Base-by-base conservation (phyloP, 2,113 vertebrate species). In the Misgurnus anguillicaudatus region DNA sequence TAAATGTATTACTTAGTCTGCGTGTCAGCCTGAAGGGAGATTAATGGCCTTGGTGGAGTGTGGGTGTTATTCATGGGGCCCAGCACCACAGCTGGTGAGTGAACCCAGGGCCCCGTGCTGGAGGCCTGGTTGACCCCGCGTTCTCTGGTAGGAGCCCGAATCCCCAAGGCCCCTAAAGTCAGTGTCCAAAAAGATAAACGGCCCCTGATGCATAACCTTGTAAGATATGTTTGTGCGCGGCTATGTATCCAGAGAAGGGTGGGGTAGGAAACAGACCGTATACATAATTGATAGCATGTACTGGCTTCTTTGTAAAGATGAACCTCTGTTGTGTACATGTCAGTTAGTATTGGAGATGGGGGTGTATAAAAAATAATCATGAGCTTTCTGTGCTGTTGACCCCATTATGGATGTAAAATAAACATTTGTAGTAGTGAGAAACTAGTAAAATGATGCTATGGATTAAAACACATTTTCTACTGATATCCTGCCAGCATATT, bases 391-490 rank as follows among this genome's bases (percentile, higher is more conserved):
- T 77, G 51, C 31, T 64, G 70, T 74, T 89, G 88, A 91, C 90
- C 87, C 88, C 86, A 80, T 90, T 90, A 88, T 85, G 45, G 58
- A 41, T 66, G 64, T 78, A 64, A 78, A 80, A 86, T 82, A 88
- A 78, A 83, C 65, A 60, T 75, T n/a, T 69, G 64, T 61, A 47
- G 57, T 31, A 31, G 39, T 1, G 14, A 17, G 45, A 39, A 17
- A 51, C 47, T 58, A 38, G 47, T 65, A 11, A 69, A 80, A 31
- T 72, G 64, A 77, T 79, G 80, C 64, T 77, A 67, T 82, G 79
- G 80, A 86, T 83, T 75, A 84, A 84, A 80, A 39, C 60, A 76
- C 83, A 82, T 80, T 61, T 82, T 79, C 67, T 10, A 55, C 63
- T 81, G 85, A 87, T 89, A 70, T 67, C 64, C 57, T 80, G 81